Percentiles rank a stretch among this genome's conserved stretches.
phyloP scores from a whole-genome alignment of 1,140 invertebrate species.

The Leptonema lineaticorne region DNA sequence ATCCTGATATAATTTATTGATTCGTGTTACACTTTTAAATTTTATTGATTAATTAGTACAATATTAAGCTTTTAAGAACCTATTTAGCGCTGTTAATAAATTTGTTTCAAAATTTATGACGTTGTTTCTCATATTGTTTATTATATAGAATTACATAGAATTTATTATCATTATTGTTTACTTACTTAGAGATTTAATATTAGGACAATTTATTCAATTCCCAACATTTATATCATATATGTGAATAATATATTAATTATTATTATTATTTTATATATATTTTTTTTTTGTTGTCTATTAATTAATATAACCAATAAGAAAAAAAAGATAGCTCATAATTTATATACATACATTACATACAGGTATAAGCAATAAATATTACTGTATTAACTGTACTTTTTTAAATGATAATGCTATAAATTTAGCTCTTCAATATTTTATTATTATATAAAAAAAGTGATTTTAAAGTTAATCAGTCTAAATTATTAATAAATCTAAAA shows the following conservation, averaged over 20 bases:
- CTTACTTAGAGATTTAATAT: background rate
- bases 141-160: conserved; percentile 1
- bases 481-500: conserved; percentile 3
- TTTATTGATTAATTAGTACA: background rate
- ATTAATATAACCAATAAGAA: no score
- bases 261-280: conserved; percentile 1
- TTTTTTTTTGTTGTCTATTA: no score
- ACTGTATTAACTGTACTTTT: conserved; percentile 6
- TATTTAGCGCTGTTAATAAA: background rate
- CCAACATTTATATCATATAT: background rate
- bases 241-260: no score
- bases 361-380: conserved; percentile 13
- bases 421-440: conserved; percentile 11
- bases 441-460: conserved; percentile 13
- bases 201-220: conserved; percentile 4
- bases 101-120: conserved; percentile 3
- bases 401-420: conserved; percentile 14
- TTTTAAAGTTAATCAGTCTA: background rate
- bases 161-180: no score
- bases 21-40: conserved; percentile 2
- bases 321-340: conserved; percentile 4
- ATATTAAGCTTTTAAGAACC: background rate
- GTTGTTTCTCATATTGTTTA: conserved; percentile 9
- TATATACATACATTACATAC: background rate
- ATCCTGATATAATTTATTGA: no score